Evolutionary conservation across 2,888 invertebrate species (phyloP).

Genomic region (Mayetiola destructor): DNA sequence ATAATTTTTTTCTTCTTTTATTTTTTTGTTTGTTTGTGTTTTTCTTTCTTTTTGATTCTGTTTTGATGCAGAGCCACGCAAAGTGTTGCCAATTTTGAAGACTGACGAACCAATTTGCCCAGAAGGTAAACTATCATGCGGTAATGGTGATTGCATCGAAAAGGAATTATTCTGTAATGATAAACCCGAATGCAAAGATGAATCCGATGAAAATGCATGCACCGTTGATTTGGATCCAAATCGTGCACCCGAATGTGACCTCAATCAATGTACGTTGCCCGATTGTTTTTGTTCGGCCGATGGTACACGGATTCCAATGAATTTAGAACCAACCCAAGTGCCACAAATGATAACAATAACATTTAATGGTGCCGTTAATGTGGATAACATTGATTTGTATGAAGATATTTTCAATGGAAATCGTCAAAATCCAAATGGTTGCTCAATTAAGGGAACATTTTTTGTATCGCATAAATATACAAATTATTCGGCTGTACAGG

Average conservation of each 20-base stretch:
- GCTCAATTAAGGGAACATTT: constrained; percentile 77
- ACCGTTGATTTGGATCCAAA: constrained; percentile 82
- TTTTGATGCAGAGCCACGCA: constrained; percentile 60
- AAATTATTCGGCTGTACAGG: constrained; percentile 81
- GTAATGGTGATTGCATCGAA: constrained; percentile 82
- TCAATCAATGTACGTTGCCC: constrained; percentile 72
- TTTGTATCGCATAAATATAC: constrained; percentile 86
- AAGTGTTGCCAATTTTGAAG: constrained; percentile 74
- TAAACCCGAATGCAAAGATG: constrained; percentile 83
- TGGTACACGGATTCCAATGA: constrained; percentile 76
- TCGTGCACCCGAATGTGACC: constrained; percentile 81
- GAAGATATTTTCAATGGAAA: constrained; percentile 78
- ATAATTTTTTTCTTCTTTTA: background rate
- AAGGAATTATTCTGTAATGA: constrained; percentile 88
- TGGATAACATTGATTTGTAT: constrained; percentile 84
- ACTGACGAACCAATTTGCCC: constrained; percentile 88
- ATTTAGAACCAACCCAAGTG: constrained; percentile 66
- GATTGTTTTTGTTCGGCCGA: constrained; percentile 90
- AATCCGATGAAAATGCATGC: constrained; percentile 90
- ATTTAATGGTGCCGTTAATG: constrained; percentile 84
- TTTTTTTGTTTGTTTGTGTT: background rate
- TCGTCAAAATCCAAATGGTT: constrained; percentile 76
- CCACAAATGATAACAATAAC: constrained; percentile 89
- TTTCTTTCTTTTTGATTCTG: background rate
- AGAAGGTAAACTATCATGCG: constrained; percentile 79